A percentile compares a stretch with the other conserved stretches of the same genome.
phyloP scores from a whole-genome alignment of 2,888 invertebrate genomes.

The Nephrocerus scutellatus region DNA sequence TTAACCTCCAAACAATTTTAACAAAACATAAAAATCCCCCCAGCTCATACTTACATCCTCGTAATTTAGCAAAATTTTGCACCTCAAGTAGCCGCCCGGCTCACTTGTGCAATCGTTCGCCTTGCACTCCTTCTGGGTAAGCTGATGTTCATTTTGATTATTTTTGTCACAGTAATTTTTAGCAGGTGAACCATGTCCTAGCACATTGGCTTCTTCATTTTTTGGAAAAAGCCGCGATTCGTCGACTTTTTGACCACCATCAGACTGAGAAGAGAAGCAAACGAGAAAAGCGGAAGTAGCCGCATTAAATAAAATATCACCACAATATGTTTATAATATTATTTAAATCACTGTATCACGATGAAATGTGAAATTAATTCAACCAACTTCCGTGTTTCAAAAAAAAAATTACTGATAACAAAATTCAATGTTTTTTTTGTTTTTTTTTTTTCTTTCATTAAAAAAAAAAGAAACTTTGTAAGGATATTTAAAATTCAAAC shows the following conservation, averaged over 20 bases:
- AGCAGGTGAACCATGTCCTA: constrained; percentile 34
- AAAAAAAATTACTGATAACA: too few relatives aligned
- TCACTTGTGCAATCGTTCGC: constrained; percentile 7
- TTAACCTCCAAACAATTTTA: too few relatives aligned
- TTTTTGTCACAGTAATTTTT: constrained; percentile 8
- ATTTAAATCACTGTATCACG: too few relatives aligned
- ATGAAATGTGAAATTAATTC: too few relatives aligned
- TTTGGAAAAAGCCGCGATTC: constrained; percentile 40
- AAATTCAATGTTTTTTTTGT: too few relatives aligned
- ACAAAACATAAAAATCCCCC: not conserved
- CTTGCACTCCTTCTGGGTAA: constrained; percentile 6
- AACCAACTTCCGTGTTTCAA: too few relatives aligned
- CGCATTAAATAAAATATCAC: too few relatives aligned
- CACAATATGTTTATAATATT: too few relatives aligned
- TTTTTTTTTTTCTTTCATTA: too few relatives aligned
- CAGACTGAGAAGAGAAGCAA: constrained; percentile 28
- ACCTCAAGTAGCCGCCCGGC: constrained; percentile 21
- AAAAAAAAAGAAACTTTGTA: too few relatives aligned
- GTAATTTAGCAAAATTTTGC: constrained; percentile 43
- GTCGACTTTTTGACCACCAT: constrained; percentile 27
- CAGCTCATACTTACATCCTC: constrained; percentile 44
- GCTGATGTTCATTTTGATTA: constrained; percentile 18
- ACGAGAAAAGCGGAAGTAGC: constrained; percentile 11
- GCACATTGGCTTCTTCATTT: constrained; percentile 38
- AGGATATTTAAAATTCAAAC: too few relatives aligned